phyloP scores from a whole-genome alignment of 2,797 vertebrate genomes.

The Falco berigora region DNA sequence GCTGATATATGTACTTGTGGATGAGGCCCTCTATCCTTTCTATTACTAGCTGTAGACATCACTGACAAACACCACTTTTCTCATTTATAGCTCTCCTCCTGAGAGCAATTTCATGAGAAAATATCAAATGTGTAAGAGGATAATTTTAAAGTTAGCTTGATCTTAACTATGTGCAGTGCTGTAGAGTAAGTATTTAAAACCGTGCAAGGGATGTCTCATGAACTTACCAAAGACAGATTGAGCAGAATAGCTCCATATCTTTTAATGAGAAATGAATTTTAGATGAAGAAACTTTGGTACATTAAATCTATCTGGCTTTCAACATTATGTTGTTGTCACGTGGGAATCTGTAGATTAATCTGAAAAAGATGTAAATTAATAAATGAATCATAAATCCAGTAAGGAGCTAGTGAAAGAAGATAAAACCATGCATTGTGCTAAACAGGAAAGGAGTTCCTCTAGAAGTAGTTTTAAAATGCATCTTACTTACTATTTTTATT shows the following conservation, averaged over 20 bases:
- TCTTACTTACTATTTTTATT: background rate
- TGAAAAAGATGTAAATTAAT: background rate
- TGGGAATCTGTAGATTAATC: background rate
- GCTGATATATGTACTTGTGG: background rate
- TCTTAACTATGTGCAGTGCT: background rate
- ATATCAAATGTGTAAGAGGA: background rate
- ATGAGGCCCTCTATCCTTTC: background rate
- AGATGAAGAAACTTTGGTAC: background rate
- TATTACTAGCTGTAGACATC: background rate
- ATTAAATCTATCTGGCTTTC: background rate
- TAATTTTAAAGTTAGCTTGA: background rate
- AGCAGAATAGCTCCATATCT: background rate
- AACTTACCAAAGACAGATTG: background rate
- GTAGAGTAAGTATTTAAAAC: background rate
- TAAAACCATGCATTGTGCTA: background rate
- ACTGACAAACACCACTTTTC: background rate
- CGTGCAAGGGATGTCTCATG: background rate
- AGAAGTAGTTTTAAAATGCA: background rate
- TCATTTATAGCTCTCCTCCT: background rate
- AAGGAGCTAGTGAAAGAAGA: background rate
- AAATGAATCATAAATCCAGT: background rate
- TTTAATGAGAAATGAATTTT: background rate
- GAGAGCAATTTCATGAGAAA: background rate
- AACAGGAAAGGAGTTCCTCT: background rate
- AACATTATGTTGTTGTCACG: background rate